phyloP scores from a whole-genome alignment of 2,888 invertebrate species.

The Stenodema calcarata region DNA sequence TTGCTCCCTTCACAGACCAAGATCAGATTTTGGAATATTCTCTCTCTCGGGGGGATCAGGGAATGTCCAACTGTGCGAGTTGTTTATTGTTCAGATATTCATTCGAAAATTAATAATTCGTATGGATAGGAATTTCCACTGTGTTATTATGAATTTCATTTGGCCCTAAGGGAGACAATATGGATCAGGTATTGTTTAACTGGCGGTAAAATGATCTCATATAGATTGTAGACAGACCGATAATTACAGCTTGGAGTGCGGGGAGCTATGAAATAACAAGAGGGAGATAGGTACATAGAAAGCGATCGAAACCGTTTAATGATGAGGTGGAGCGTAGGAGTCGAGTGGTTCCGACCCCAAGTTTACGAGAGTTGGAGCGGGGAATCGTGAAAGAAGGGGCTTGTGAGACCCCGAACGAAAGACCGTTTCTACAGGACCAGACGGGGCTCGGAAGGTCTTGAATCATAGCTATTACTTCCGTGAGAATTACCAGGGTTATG shows the following conservation, averaged over 20 bases:
- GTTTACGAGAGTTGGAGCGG: background rate
- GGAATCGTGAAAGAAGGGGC: background rate
- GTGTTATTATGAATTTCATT: too few species aligned
- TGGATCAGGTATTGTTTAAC: too few species aligned
- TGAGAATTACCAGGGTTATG: background rate
- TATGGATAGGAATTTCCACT: too few species aligned
- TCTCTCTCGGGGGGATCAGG: too few species aligned
- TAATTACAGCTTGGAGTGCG: background rate
- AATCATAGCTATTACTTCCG: slow-evolving; percentile 2
- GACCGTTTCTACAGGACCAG: background rate
- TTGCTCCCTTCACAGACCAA: too few species aligned
- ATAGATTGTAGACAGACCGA: background rate
- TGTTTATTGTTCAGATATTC: too few species aligned
- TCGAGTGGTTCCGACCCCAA: background rate
- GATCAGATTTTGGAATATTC: too few species aligned
- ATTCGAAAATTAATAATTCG: too few species aligned
- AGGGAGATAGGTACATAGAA: background rate
- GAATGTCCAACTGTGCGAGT: too few species aligned
- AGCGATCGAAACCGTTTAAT: background rate
- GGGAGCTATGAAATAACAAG: background rate
- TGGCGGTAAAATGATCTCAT: background rate
- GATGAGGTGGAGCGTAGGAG: background rate
- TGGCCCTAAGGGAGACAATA: too few species aligned
- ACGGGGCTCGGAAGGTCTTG: background rate
- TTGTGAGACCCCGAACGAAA: background rate